Base-by-base conservation (phyloP, 2,888 invertebrate species). In the Lagria hirta region DNA sequence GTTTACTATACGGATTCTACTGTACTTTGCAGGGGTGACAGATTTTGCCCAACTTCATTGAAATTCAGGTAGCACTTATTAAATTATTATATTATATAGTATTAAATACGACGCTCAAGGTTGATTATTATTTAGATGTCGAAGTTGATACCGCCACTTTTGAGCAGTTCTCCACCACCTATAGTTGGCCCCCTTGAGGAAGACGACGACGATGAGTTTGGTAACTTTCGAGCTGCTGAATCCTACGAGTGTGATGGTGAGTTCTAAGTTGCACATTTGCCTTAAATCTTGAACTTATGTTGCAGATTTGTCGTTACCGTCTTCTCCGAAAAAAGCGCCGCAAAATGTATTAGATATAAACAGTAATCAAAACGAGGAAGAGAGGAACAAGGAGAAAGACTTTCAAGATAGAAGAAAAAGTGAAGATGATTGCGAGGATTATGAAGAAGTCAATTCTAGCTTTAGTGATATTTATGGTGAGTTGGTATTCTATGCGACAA, bases 141-240 rank as follows among this genome's bases (percentile, higher is more conserved):
- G 49, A 73, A 71, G 55, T 68, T 74, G 61, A 75, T 79, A 58
- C 79, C 79, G 52, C 78, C 78, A 47, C 67, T 78, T 43, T 64
- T 79, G 45, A 76, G 77, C 59, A 75, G 73, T 61, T 74, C 79
- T 28, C 79, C 79, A 38, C 79, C 79, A 28, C 79, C 79, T 23
- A 75, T 78, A 52, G 72, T 73, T 47, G 64, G 65, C 36, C 61
- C 63, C 35, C 67, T 62, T 30, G 71, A 74, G 48, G 74, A 74
- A 32, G 74, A 73, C 15, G 69, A 71, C 42, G 71, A 73, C 51
- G 80, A 80, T 69, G 80, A 80, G 63, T 81, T 81, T 73, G 79
- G 77, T 23, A 79, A 80, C 61, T 81, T 80, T 70, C 74, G 77
- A 68, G 76, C 77, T 52, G 60, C 66, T 30, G 66, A 70, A 53